Evolutionary conservation across 2,888 invertebrate genomes (phyloP).

Genomic region (Synergus itoensis): DNA sequence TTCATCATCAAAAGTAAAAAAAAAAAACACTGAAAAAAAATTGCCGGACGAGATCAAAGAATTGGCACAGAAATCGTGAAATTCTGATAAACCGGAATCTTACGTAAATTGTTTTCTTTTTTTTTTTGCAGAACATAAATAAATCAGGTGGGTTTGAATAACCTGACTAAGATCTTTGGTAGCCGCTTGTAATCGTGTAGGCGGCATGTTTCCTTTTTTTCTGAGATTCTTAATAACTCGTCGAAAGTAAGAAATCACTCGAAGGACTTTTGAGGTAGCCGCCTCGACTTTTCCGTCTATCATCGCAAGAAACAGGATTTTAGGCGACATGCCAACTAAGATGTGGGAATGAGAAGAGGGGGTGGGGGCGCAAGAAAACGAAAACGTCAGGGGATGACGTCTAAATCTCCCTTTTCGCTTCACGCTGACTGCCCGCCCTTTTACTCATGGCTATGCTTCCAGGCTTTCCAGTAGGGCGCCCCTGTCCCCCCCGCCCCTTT

Average conservation of each 20-base stretch:
- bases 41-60: background rate
- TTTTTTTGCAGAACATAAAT: constrained; percentile 50
- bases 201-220: constrained; percentile 36
- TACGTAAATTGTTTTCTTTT: constrained; percentile 35
- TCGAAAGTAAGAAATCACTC: constrained; percentile 60
- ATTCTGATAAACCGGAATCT: background rate
- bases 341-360: constrained; percentile 45
- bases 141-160: constrained; percentile 28
- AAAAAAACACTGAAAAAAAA: background rate
- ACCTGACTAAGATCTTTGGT: constrained; percentile 5
- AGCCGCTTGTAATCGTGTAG: constrained; percentile 10
- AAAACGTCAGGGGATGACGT: constrained; percentile 75
- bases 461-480: constrained; percentile 62
- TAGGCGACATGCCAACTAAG: constrained; percentile 49
- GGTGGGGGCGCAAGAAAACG: constrained; percentile 59
- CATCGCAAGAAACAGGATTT: constrained; percentile 57
- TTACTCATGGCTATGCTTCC: constrained; percentile 65
- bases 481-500: constrained; percentile 58
- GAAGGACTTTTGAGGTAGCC: constrained; percentile 54
- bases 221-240: constrained; percentile 37
- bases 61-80: background rate
- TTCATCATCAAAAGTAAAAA: too few species aligned
- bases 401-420: constrained; percentile 75
- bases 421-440: constrained; percentile 75
- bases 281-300: constrained; percentile 65